These are phyloP conservation scores for Aldabrachelys gigantea DNA, from an alignment of 2,113 vertebrate species.

Conservation along the genomic window DNA sequence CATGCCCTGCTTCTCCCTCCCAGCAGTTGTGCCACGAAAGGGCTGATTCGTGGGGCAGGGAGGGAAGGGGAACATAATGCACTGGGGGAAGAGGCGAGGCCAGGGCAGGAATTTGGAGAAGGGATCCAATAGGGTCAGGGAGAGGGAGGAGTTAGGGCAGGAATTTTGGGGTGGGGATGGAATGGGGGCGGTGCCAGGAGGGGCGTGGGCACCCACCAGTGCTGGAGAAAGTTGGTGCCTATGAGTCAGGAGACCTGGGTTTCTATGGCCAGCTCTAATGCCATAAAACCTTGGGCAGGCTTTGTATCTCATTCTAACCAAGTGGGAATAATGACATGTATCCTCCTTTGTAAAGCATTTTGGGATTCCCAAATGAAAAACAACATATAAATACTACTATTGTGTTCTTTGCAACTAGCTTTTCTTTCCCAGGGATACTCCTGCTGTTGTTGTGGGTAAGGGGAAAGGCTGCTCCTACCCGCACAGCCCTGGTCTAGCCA, in stretches of 20 bases:
- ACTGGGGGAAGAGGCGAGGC: too few species aligned
- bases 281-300: not conserved
- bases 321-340: not conserved
- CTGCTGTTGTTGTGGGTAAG: accelerated
- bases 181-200: too few species aligned
- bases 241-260: not conserved
- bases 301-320: not conserved
- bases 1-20: too few species aligned
- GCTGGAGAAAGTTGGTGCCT: too few species aligned
- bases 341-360: not conserved
- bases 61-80: too few species aligned
- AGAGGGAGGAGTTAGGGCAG: too few species aligned
- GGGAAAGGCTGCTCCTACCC: not conserved
- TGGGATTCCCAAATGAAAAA: not conserved
- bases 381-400: not conserved
- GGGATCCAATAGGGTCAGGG: too few species aligned
- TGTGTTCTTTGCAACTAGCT: not conserved
- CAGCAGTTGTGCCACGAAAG: too few species aligned
- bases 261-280: not conserved
- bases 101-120: too few species aligned
- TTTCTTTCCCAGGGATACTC: not conserved
- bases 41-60: too few species aligned
- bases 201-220: too few species aligned
- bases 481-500: not conserved
- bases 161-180: too few species aligned